phyloP scores from a whole-genome alignment of 1,140 invertebrate genomes.

The Drosophila rhopaloa region DNA sequence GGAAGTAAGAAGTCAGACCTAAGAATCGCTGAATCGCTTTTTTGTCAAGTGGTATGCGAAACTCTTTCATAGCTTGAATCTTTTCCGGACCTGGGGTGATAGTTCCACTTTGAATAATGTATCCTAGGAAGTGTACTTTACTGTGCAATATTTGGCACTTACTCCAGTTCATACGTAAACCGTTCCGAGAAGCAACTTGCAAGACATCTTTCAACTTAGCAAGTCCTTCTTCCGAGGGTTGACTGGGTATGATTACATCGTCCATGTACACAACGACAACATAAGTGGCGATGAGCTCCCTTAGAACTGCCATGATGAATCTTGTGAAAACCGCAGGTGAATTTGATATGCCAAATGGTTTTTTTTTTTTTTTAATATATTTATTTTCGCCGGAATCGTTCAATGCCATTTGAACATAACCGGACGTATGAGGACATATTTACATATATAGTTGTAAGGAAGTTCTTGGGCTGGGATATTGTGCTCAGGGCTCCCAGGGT shows the following conservation, averaged over 20 bases:
- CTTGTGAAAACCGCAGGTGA: too few relatives aligned
- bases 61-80: slow-evolving; percentile 10
- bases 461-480: too few relatives aligned
- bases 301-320: too few relatives aligned
- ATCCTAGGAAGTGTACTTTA: slow-evolving; percentile 5
- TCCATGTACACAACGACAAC: background rate
- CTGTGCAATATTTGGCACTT: background rate
- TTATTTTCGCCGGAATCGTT: too few relatives aligned
- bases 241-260: background rate
- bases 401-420: too few relatives aligned
- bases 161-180: background rate
- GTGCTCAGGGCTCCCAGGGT: too few relatives aligned
- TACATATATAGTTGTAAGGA: too few relatives aligned
- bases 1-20: background rate
- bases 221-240: background rate
- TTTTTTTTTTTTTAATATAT: too few relatives aligned
- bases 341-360: too few relatives aligned
- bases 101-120: slow-evolving; percentile 16
- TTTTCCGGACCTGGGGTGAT: slow-evolving; percentile 1
- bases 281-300: background rate
- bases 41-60: slow-evolving; percentile 9
- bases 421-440: too few relatives aligned
- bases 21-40: slow-evolving; percentile 13
- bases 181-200: background rate
- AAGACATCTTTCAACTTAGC: background rate